Conservation (phyloP, 2,113 vertebrate species). For the Prochilodus magdalenae region DNA sequence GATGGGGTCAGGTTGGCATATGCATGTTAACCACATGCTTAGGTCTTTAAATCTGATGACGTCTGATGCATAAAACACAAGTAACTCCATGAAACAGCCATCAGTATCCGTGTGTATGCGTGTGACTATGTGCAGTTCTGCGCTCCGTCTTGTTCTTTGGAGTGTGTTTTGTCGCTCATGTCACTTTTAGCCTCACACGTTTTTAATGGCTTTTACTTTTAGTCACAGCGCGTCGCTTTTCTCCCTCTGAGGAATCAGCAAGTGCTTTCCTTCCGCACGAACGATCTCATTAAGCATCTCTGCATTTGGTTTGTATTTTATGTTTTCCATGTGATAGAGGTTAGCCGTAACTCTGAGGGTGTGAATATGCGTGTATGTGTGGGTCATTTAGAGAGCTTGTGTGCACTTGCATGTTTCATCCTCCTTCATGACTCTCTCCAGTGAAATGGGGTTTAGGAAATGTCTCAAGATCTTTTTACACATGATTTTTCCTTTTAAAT, state of each 20-base stretch:
- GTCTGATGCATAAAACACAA: not conserved
- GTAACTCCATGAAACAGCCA: not conserved
- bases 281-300: slow-evolving; percentile 22
- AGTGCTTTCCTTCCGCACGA: slow-evolving; percentile 65
- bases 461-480: slow-evolving; percentile 72
- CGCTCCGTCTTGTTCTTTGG: too few relatives aligned
- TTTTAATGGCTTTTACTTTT: slow-evolving; percentile 11
- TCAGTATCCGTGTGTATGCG: not conserved
- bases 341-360: slow-evolving; percentile 48
- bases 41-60: not conserved
- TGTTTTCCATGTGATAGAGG: slow-evolving; percentile 33
- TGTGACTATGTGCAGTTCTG: not conserved
- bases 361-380: slow-evolving; percentile 1
- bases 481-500: slow-evolving; percentile 60
- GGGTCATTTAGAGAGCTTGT: slow-evolving; percentile 21
- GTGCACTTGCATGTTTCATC: slow-evolving; percentile 48
- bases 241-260: slow-evolving; percentile 60
- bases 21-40: not conserved
- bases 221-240: slow-evolving; percentile 35
- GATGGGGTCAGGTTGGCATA: not conserved
- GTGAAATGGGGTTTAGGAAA: slow-evolving; percentile 63
- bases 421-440: slow-evolving; percentile 52
- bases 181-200: slow-evolving; percentile 19
- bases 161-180: not conserved
- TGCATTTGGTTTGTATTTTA: slow-evolving; percentile 31